Evolutionary conservation across 2,888 invertebrate genomes (phyloP).

Genomic region (Standfussiana lucernea): DNA sequence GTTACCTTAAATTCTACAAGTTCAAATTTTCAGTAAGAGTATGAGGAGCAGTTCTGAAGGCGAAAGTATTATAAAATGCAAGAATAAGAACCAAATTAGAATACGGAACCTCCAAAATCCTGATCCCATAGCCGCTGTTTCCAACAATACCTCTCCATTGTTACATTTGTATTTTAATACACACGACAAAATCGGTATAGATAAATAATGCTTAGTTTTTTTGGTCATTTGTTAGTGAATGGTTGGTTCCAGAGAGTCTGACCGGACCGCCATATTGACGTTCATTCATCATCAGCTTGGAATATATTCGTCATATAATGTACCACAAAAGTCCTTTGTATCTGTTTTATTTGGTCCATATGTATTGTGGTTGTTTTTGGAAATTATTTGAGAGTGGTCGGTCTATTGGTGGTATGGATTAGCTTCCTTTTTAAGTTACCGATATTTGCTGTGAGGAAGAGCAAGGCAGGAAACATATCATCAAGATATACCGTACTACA

Average conservation of each 20-base stretch:
- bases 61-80: no score
- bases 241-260: slow-evolving; percentile 87
- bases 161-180: slow-evolving; percentile 89
- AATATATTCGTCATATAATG: slow-evolving; percentile 71
- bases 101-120: slow-evolving; percentile 56
- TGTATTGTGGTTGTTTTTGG: slow-evolving; percentile 60
- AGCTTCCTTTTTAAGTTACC: slow-evolving; percentile 1
- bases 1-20: no score
- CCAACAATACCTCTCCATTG: slow-evolving; percentile 87
- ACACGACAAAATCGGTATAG: slow-evolving; percentile 85
- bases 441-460: background rate
- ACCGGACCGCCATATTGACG: slow-evolving; percentile 69
- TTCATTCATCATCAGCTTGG: slow-evolving; percentile 72
- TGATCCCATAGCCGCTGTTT: slow-evolving; percentile 77
- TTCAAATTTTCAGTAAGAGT: no score
- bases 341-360: slow-evolving; percentile 55
- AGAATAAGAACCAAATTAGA: background rate
- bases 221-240: slow-evolving; percentile 82
- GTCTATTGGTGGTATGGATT: background rate
- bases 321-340: slow-evolving; percentile 67
- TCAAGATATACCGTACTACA: background rate
- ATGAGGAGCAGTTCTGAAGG: no score
- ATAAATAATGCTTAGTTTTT: slow-evolving; percentile 86
- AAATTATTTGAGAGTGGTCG: slow-evolving; percentile 51
- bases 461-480: background rate